Evolutionary conservation across 2,797 vertebrate genomes (phyloP), one percentile per base, ranked within the genome.

Genomic region (Pipistrellus pipistrellus): DNA sequence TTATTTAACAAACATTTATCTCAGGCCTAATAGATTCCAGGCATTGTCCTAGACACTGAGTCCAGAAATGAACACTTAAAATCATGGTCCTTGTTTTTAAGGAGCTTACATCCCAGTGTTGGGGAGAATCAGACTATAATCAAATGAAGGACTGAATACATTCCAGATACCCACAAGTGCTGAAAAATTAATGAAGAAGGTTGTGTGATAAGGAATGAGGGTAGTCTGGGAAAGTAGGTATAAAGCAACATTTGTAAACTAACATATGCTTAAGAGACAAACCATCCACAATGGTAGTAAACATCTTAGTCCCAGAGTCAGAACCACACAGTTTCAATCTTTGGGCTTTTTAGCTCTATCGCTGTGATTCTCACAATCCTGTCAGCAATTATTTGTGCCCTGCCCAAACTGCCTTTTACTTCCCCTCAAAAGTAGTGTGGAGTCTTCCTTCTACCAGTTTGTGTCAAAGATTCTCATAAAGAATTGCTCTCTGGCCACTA

Each of bases 251-350:
- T 78, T n/a, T 92, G 25, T 82, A 78, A 85, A 77, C 32, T 62
- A 85, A 90, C n/a, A 53, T 64, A 48, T 85, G 27, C 18, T 84
- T 89, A 88, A 44, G 76, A 92, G 90, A 44, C 6, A 87, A 91
- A 48, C 11, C 59, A 59, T 91, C 75, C 84, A 20, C 21, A 80
- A 89, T 69, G 35, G 23, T 57, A 83, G 23, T 53, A 92, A 23
- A 32, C 0, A 23, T 75, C 51, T 84, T 46, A 86, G 90, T 81
- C 51, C 20, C 44, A 6, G 13, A 86, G 12, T 51, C 46, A 55
- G 41, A 94, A 48, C 88, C 27, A 51, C 83, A 41, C 8, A 78
- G 69, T 23, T 88, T 92, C 69, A 57, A 85, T 92, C 20, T 88
- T 81, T 57, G 75, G 4, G 38, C 17, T 90, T 94, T 85, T 57